phyloP scores from a whole-genome alignment of 1,140 invertebrate genomes.

The Protaetia brevitarsis region DNA sequence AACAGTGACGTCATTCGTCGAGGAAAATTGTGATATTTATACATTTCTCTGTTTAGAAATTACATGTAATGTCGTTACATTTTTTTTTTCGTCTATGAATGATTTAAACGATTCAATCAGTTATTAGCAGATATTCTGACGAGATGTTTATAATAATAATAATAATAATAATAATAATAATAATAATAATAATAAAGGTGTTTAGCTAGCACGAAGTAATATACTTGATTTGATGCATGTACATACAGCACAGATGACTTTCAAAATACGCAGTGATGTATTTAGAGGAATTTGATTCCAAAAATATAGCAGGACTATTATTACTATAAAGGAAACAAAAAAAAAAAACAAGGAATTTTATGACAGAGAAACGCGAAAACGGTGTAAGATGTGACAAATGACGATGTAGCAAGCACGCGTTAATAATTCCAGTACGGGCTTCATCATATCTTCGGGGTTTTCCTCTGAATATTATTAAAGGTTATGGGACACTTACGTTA shows the following conservation, averaged over 20 bases:
- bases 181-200: no score
- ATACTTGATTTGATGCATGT: neutral
- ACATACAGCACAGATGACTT: conserved; percentile 4
- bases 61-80: neutral
- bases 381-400: conserved; percentile 15
- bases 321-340: conserved; percentile 5
- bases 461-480: neutral
- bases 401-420: no score
- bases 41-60: neutral
- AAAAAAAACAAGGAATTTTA: neutral
- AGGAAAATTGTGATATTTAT: neutral
- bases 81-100: conserved; percentile 9
- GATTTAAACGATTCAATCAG: neutral
- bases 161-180: no score
- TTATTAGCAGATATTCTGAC: neutral
- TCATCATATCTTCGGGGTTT: neutral
- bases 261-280: conserved; percentile 27
- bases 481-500: neutral
- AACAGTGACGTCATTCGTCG: conserved; percentile 9
- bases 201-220: no score
- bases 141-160: no score
- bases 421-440: no score
- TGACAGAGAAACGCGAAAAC: neutral
- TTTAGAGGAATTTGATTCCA: conserved; percentile 26
- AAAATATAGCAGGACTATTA: conserved; percentile 27